Evolutionary conservation across 2,113 vertebrate genomes (phyloP).

Genomic region (Lepisosteus osseus): DNA sequence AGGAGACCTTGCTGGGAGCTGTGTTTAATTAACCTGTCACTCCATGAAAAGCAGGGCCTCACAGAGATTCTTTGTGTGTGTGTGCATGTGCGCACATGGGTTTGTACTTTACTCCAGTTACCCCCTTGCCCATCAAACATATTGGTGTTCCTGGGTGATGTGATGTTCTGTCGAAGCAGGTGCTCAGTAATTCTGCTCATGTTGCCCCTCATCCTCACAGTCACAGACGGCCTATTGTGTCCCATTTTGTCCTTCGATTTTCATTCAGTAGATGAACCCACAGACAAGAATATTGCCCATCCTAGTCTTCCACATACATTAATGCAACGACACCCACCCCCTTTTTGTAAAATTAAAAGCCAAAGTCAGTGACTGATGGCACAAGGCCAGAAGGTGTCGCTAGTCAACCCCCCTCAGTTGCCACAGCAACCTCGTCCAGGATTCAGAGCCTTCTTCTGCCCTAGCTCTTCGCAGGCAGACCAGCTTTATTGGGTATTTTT

Average conservation of each 20-base stretch:
- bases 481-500: slow-evolving; percentile 55
- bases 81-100: background rate
- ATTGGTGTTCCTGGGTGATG: too few relatives aligned
- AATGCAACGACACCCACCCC: background rate
- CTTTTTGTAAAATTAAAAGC: background rate
- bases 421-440: slow-evolving; percentile 12
- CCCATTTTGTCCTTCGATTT: background rate
- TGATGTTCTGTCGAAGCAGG: too few relatives aligned
- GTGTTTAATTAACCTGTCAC: slow-evolving; percentile 18
- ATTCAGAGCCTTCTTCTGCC: background rate
- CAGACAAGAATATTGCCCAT: background rate
- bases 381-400: background rate
- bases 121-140: too few relatives aligned
- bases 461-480: slow-evolving; percentile 7
- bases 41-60: background rate
- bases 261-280: slow-evolving; percentile 8
- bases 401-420: background rate
- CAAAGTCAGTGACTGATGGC: slow-evolving; percentile 21
- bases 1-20: slow-evolving; percentile 4
- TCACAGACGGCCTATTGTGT: background rate
- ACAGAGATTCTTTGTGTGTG: slow-evolving; percentile 6
- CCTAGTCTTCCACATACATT: background rate
- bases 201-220: background rate
- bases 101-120: background rate
- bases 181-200: too few relatives aligned